Conservation (phyloP, 2,797 vertebrate genomes). For the Vultur gryphus region DNA sequence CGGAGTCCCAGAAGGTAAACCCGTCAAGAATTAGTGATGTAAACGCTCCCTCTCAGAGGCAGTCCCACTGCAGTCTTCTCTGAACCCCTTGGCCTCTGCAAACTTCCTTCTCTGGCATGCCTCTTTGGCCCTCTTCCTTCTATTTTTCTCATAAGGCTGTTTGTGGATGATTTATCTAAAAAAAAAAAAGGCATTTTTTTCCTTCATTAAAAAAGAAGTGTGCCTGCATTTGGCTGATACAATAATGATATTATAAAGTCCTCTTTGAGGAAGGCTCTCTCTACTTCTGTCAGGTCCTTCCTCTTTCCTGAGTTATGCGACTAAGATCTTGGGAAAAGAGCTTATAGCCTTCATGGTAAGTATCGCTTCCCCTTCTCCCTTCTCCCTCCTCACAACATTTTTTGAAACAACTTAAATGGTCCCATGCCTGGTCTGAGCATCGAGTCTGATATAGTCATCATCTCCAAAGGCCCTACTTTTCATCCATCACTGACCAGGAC, state of each 20-base stretch:
- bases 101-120: slow-evolving; percentile 33
- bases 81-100: not conserved
- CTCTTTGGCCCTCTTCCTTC: slow-evolving; percentile 5
- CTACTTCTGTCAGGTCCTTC: not conserved
- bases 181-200: not conserved
- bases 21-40: not conserved
- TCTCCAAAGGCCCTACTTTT: not conserved
- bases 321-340: not conserved
- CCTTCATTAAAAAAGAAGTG: not conserved
- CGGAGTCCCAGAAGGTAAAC: not conserved
- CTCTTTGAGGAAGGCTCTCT: not conserved
- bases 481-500: not conserved
- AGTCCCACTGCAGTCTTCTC: slow-evolving; percentile 14
- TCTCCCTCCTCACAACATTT: not conserved
- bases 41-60: not conserved
- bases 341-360: not conserved
- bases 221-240: not conserved
- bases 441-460: not conserved
- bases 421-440: not conserved
- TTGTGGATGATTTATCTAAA: slow-evolving; percentile 5
- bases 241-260: not conserved
- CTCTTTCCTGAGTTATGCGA: not conserved
- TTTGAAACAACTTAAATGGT: not conserved
- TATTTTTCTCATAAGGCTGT: slow-evolving; percentile 44
- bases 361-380: not conserved